phyloP scores from a whole-genome alignment of 2,113 vertebrate species.

The Rhinolophus sinicus region DNA sequence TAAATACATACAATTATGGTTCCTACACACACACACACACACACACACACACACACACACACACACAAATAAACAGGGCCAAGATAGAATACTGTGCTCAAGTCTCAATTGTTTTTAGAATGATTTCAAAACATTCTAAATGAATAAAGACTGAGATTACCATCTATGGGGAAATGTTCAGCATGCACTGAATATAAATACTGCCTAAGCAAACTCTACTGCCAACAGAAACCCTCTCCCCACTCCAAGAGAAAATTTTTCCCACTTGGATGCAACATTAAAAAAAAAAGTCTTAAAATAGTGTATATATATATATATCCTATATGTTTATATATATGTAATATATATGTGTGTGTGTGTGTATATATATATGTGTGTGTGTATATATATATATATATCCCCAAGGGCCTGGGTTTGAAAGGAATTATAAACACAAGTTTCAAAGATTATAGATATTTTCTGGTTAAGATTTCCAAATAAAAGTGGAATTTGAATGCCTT shows the following conservation, averaged over 20 bases:
- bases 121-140: constrained; percentile 1
- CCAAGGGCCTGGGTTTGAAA: not conserved
- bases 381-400: too few relatives aligned
- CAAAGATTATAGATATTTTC: not conserved
- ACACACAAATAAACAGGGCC: not conserved
- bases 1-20: not conserved
- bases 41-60: not conserved
- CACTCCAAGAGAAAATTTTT: not conserved
- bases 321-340: too few relatives aligned
- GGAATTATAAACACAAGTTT: not conserved
- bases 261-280: not conserved
- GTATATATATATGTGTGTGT: too few relatives aligned
- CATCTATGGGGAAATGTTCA: not conserved
- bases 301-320: too few relatives aligned
- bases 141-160: constrained; percentile 25
- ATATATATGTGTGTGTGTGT: too few relatives aligned
- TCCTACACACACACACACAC: not conserved
- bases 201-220: not conserved
- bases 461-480: not conserved
- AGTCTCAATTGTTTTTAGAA: constrained; percentile 44
- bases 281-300: not conserved
- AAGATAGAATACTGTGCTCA: not conserved
- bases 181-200: not conserved
- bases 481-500: not conserved
- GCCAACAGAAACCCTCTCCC: not conserved